A percentile compares a stretch with the other conserved stretches of the same genome.
phyloP scores from a whole-genome alignment of 2,113 vertebrate species.

The Meles meles region DNA sequence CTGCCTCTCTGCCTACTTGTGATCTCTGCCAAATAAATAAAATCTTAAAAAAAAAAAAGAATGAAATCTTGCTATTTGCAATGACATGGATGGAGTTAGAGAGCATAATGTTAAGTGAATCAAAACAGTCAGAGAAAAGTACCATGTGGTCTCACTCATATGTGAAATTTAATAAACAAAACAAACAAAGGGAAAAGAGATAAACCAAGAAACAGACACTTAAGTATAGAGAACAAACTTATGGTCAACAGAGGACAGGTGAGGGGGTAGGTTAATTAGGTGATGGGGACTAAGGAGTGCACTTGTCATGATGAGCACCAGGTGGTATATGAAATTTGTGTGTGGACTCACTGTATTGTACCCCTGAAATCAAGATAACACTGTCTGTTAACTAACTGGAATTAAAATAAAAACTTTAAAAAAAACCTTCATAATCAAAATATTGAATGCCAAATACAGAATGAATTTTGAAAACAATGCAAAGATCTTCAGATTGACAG shows the following conservation, averaged over 20 bases:
- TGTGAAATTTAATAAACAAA: too few relatives aligned
- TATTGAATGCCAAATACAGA: not conserved
- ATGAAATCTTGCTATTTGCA: not conserved
- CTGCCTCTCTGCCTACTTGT: too few relatives aligned
- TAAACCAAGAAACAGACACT: too few relatives aligned
- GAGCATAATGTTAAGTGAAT: too few relatives aligned
- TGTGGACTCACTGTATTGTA: not conserved
- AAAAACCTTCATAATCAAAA: not conserved
- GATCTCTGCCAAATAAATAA: too few relatives aligned
- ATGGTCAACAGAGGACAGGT: too few relatives aligned
- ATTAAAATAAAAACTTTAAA: not conserved
- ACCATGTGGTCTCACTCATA: too few relatives aligned
- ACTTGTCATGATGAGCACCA: not conserved
- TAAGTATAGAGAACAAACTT: too few relatives aligned
- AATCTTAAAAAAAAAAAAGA: too few relatives aligned
- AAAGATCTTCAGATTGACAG: not conserved
- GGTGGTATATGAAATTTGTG: not conserved
- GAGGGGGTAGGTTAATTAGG: too few relatives aligned
- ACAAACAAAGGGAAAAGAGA: too few relatives aligned
- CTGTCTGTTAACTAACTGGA: not conserved
- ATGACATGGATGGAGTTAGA: not conserved
- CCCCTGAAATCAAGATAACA: not conserved
- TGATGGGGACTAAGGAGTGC: not conserved
- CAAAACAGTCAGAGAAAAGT: too few relatives aligned
- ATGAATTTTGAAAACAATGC: not conserved